Percentiles rank a stretch among this genome's conserved stretches.
These are phyloP conservation scores for Enteromius anoplus DNA, from an alignment of 2,797 vertebrate species.

Conservation along the genomic window DNA sequence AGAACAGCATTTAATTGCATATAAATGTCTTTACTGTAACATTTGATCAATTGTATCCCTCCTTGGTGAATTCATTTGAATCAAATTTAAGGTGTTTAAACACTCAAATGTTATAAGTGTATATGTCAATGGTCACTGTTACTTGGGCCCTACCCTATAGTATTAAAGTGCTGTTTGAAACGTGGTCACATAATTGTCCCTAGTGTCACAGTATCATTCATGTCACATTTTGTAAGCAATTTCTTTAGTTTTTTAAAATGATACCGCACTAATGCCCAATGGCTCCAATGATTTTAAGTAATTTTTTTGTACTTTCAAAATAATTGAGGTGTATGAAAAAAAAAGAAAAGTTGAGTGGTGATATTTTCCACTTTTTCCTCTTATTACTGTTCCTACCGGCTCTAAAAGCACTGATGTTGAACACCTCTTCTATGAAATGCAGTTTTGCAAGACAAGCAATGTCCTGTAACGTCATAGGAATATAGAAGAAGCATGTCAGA, in stretches of 20 bases:
- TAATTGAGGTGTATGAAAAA: neutral
- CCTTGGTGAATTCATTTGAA: neutral
- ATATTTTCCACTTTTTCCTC: neutral
- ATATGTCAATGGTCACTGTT: neutral
- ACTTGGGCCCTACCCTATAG: neutral
- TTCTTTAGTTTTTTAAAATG: neutral
- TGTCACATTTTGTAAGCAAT: constrained; percentile 40
- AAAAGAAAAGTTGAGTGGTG: neutral
- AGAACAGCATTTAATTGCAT: neutral
- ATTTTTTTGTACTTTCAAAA: neutral
- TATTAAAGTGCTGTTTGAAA: constrained; percentile 42
- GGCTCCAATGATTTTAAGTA: neutral
- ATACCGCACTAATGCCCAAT: constrained; percentile 28
- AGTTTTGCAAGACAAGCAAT: constrained; percentile 5
- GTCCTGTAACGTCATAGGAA: constrained; percentile 35
- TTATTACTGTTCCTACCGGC: neutral
- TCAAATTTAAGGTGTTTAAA: neutral
- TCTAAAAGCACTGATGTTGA: constrained; percentile 23
- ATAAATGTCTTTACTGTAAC: neutral
- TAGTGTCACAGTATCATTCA: constrained; percentile 40
- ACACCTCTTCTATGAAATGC: constrained; percentile 24
- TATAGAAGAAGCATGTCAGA: constrained; percentile 65
- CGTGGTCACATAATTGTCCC: constrained; percentile 22
- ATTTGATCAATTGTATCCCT: no score
- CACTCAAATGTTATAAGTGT: neutral